Conservation (phyloP, 2,888 invertebrate species). For the Lydus trimaculatus region DNA sequence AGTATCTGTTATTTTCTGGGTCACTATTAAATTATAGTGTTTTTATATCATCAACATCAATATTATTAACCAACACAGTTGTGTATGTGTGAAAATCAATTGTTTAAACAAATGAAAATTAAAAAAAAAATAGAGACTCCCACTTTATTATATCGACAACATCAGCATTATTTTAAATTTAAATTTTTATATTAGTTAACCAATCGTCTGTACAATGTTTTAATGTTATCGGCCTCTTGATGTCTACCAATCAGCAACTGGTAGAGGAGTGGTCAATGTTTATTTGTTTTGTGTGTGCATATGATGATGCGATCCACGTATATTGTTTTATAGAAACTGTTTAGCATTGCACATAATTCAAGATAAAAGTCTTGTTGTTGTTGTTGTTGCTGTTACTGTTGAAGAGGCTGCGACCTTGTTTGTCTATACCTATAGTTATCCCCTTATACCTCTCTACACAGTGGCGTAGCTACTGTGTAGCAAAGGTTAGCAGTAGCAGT, state of each 20-base stretch:
- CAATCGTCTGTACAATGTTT: constrained; percentile 59
- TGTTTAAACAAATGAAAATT: neutral
- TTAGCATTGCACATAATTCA: constrained; percentile 53
- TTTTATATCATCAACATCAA: neutral
- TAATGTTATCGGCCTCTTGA: constrained; percentile 54
- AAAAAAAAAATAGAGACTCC: neutral
- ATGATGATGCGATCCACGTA: constrained; percentile 57
- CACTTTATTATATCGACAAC: too few relatives aligned
- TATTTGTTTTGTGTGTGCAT: constrained; percentile 58
- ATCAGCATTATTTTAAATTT: constrained; percentile 56
- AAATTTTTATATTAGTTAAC: constrained; percentile 61
- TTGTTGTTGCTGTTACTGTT: constrained; percentile 22
- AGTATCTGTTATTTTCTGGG: constrained; percentile 2
- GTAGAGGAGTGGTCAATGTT: constrained; percentile 55
- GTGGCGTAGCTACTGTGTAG: too few relatives aligned
- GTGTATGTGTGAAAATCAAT: too few relatives aligned
- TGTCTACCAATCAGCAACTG: constrained; percentile 52
- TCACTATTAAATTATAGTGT: constrained; percentile 1
- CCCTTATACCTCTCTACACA: too few relatives aligned
- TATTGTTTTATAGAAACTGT: constrained; percentile 36
- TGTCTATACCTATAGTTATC: too few relatives aligned
- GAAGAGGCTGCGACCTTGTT: constrained; percentile 28
- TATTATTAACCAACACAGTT: neutral
- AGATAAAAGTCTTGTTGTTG: constrained; percentile 39
- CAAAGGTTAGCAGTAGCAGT: too few relatives aligned